phyloP scores from a whole-genome alignment of 1,140 invertebrate genomes.

The Penaeus japonicus region DNA sequence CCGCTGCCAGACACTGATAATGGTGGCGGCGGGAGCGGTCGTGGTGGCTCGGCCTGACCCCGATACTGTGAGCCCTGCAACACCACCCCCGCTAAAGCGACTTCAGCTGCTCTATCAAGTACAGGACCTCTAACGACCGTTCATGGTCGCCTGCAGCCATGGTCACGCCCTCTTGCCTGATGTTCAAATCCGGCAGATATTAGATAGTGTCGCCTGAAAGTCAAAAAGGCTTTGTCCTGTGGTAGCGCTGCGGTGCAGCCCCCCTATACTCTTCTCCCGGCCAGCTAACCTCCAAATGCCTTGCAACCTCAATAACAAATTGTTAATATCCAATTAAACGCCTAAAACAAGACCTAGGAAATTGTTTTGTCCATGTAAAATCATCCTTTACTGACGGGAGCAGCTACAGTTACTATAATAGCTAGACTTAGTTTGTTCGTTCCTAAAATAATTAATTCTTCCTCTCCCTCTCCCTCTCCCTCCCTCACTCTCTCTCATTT shows the following conservation, averaged over 20 bases:
- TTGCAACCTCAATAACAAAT: not conserved
- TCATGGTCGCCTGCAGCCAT: too few relatives aligned
- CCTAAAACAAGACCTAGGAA: too few relatives aligned
- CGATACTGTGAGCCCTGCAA: not conserved
- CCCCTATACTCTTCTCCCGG: not conserved
- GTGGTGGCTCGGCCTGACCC: constrained; percentile 10
- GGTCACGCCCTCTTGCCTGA: not conserved
- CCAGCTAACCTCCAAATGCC: not conserved
- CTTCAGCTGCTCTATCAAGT: too few relatives aligned
- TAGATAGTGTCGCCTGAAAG: not conserved
- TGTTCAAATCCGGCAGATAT: not conserved
- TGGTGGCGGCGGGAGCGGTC: constrained; percentile 21
- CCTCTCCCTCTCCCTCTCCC: too few relatives aligned
- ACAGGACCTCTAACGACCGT: too few relatives aligned
- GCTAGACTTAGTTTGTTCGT: not conserved
- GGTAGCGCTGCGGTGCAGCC: not conserved
- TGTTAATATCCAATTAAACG: not conserved
- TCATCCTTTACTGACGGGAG: not conserved
- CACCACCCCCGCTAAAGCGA: too few relatives aligned
- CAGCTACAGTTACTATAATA: not conserved
- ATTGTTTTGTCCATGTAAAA: not conserved
- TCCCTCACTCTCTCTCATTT: too few relatives aligned
- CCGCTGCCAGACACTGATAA: constrained; percentile 38
- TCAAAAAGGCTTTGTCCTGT: constrained; percentile 29
- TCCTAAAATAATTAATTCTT: too few relatives aligned